These are phyloP conservation scores for Calliphora vicina DNA, from an alignment of 1,140 invertebrate species.

Conservation along the genomic window DNA sequence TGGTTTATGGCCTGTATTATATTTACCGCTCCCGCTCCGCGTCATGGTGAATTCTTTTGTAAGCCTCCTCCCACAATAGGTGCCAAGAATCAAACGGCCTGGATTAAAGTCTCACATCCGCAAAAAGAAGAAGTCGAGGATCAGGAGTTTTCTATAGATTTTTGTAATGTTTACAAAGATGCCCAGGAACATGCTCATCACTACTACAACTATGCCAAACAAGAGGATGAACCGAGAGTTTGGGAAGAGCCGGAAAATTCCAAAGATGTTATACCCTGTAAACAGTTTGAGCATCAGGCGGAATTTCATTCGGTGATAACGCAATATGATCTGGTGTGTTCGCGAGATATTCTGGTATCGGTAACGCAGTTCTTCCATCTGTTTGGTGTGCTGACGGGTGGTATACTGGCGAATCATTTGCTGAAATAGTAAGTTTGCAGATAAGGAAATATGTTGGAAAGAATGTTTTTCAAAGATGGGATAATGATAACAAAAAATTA, in stretches of 20 bases:
- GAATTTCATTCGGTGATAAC: constrained; percentile 60
- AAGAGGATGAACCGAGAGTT: constrained; percentile 50
- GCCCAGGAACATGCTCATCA: constrained; percentile 58
- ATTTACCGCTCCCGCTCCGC: constrained; percentile 58
- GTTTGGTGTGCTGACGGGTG: constrained; percentile 63
- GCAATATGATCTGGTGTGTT: constrained; percentile 63
- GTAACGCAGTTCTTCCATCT: constrained; percentile 65
- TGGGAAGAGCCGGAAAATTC: constrained; percentile 53
- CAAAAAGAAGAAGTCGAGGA: constrained; percentile 57
- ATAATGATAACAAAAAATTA: no score
- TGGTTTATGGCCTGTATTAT: constrained; percentile 66
- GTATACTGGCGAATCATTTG: constrained; percentile 61
- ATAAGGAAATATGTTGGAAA: not conserved
- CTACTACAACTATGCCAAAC: constrained; percentile 55
- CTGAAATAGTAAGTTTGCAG: constrained; percentile 62
- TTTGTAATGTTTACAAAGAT: constrained; percentile 60
- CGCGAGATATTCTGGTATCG: constrained; percentile 63
- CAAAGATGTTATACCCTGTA: constrained; percentile 59
- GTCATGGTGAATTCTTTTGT: constrained; percentile 61
- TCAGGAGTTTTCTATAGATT: constrained; percentile 60
- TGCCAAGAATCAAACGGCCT: constrained; percentile 54
- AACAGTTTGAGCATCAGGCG: constrained; percentile 54
- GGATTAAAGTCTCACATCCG: constrained; percentile 62
- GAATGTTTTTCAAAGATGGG: no score
- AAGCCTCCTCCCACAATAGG: constrained; percentile 53